Conservation (phyloP, 2,113 vertebrate species). For the Aplodontia rufa region DNA sequence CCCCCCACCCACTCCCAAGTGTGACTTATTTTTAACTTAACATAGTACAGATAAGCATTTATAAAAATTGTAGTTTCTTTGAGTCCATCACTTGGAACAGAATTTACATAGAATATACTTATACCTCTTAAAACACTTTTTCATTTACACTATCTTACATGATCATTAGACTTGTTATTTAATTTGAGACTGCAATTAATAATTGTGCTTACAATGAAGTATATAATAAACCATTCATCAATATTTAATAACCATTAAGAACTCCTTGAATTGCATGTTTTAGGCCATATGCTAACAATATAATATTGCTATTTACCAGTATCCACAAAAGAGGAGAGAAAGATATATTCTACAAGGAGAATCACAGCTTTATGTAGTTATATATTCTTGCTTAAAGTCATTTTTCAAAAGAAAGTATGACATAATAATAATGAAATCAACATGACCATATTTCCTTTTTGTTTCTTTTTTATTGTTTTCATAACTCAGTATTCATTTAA, state of each 20-base stretch:
- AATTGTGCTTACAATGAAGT: neutral
- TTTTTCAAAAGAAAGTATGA: neutral
- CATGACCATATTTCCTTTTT: neutral
- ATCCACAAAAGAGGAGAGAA: neutral
- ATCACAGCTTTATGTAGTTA: neutral
- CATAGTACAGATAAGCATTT: neutral
- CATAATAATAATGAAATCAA: slow-evolving; percentile 15
- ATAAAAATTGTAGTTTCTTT: slow-evolving; percentile 13
- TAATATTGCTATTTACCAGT: neutral
- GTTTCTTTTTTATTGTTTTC: neutral
- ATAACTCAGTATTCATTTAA: neutral
- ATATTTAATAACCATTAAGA: slow-evolving; percentile 27
- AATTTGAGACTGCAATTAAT: neutral
- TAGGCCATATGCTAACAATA: neutral
- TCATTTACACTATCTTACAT: neutral
- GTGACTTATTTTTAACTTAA: slow-evolving; percentile 36
- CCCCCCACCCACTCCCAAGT: too few relatives aligned
- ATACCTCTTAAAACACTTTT: neutral
- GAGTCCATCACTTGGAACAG: neutral
- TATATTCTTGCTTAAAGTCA: neutral
- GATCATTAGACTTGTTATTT: neutral
- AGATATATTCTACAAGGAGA: neutral
- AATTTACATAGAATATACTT: slow-evolving; percentile 24
- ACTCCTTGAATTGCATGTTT: neutral
- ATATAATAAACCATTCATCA: neutral